phyloP scores from a whole-genome alignment of 2,888 invertebrate genomes.

The Melanostoma mellinum region DNA sequence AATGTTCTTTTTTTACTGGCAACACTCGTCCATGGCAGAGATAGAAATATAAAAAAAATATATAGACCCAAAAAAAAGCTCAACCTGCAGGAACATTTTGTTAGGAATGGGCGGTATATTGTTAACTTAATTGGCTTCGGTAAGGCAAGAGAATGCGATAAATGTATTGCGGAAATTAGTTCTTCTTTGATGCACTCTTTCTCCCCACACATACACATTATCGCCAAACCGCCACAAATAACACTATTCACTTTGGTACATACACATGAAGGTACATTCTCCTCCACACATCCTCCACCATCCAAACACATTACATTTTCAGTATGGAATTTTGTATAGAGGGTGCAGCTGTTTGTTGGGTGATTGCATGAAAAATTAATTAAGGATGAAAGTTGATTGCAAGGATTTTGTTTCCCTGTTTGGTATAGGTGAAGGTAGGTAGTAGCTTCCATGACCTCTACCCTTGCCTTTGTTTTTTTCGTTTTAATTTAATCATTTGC shows the following conservation, averaged over 20 bases:
- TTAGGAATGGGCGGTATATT: slow-evolving; percentile 47
- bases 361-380: slow-evolving; percentile 72
- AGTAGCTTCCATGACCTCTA: neutral
- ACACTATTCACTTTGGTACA: neutral
- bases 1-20: neutral
- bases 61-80: neutral
- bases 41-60: slow-evolving; percentile 8
- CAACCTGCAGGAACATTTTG: neutral
- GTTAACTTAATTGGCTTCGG: slow-evolving; percentile 71
- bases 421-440: neutral
- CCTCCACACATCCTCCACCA: neutral
- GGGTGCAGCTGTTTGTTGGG: slow-evolving; percentile 48
- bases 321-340: slow-evolving; percentile 51
- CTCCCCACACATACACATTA: slow-evolving; percentile 27
- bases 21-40: neutral
- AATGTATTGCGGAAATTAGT: slow-evolving; percentile 72
- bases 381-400: slow-evolving; percentile 68
- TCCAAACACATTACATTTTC: slow-evolving; percentile 31
- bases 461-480: slow-evolving; percentile 4
- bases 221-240: slow-evolving; percentile 49
- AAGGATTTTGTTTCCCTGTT: slow-evolving; percentile 21
- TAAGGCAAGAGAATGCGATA: slow-evolving; percentile 59
- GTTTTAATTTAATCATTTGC: slow-evolving; percentile 53
- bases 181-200: slow-evolving; percentile 70
- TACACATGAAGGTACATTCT: neutral